Evolutionary conservation across 1,140 invertebrate species (phyloP).

Genomic region (Sycobia sp.): DNA sequence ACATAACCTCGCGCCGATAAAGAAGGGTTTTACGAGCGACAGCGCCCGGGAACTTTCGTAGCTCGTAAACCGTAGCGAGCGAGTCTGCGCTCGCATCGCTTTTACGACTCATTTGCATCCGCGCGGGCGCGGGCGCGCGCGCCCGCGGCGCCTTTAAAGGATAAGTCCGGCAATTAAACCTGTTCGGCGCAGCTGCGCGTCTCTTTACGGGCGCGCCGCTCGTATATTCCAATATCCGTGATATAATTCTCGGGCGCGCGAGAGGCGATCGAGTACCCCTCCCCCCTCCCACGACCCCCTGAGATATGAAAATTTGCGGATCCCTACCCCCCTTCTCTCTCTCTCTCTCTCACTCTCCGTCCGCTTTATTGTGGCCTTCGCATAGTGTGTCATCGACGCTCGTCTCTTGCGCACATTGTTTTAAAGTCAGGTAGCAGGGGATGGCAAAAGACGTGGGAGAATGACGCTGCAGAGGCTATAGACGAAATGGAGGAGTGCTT

Average conservation of each 20-base stretch:
- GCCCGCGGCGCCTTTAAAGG: slow-evolving; percentile 58
- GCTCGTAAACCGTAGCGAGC: slow-evolving; percentile 54
- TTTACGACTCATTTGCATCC: slow-evolving; percentile 59
- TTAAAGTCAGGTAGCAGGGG: not conserved
- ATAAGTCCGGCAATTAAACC: slow-evolving; percentile 56
- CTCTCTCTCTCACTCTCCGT: not conserved
- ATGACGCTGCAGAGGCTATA: not conserved
- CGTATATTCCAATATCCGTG: slow-evolving; percentile 34
- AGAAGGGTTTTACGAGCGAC: slow-evolving; percentile 29
- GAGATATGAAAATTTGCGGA: slow-evolving; percentile 30
- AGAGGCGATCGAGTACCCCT: slow-evolving; percentile 10
- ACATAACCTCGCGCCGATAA: slow-evolving; percentile 20
- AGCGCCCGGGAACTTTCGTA: slow-evolving; percentile 44
- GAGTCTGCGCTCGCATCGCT: slow-evolving; percentile 30
- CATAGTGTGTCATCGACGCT: not conserved
- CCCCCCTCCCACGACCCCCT: not conserved
- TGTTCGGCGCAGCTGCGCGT: slow-evolving; percentile 43
- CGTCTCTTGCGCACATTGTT: slow-evolving; percentile 11
- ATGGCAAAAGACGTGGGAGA: not conserved
- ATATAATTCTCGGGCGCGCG: slow-evolving; percentile 21
- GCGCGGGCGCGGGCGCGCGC: no score
- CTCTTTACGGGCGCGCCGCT: slow-evolving; percentile 26
- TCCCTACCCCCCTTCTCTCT: slow-evolving; percentile 9
- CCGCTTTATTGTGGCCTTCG: not conserved
- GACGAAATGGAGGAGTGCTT: slow-evolving; percentile 10